phyloP scores from a whole-genome alignment of 2,113 vertebrate species.

The Pantherophis guttatus region DNA sequence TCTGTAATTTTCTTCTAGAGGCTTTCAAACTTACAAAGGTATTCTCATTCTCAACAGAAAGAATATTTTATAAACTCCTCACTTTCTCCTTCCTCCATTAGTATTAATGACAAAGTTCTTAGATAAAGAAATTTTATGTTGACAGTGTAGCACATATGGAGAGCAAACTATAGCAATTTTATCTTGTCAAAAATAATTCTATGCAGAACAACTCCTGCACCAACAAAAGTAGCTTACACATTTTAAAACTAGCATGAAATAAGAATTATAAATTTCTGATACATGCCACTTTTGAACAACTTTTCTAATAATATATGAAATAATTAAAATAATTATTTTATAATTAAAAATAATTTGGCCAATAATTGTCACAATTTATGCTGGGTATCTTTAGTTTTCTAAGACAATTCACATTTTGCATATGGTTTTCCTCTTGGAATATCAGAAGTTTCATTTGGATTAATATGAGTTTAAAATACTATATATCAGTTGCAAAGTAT shows the following conservation, averaged over 20 bases:
- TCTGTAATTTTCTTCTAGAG: background rate
- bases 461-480: background rate
- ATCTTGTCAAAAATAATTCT: background rate
- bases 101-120: background rate
- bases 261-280: background rate
- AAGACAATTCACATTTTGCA: background rate
- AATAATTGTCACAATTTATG: background rate
- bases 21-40: background rate
- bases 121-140: background rate
- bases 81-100: background rate
- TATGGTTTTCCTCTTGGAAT: background rate
- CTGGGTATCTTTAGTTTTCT: background rate
- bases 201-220: background rate
- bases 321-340: background rate
- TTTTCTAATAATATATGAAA: background rate
- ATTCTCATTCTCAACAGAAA: background rate
- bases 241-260: background rate
- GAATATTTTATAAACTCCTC: background rate
- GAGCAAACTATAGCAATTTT: background rate
- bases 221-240: background rate
- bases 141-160: background rate
- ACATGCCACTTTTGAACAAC: background rate
- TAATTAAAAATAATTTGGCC: background rate
- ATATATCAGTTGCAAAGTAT: background rate
- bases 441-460: background rate